Evolutionary conservation across 2,113 vertebrate genomes (phyloP), one percentile per base, ranked within the genome.

Genomic region (Etheostoma spectabile): DNA sequence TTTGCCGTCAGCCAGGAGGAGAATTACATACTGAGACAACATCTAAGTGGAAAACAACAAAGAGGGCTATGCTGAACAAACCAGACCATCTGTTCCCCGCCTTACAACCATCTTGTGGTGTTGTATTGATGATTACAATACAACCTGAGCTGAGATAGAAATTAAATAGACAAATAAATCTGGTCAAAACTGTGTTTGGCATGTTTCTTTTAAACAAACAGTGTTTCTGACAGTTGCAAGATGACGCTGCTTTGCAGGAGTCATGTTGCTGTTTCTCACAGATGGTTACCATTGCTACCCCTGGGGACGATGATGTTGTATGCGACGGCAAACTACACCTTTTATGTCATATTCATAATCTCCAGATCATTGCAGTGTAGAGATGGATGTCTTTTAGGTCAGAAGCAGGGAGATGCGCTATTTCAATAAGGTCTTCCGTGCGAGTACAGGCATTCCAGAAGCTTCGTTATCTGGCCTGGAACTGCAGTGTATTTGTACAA

Each of bases 31-130:
- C 55, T 62, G 33, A 74, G 67, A 83, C 51, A 77, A n/a, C 52
- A 77, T 83, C 51, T 66, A 81, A 83, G 74, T 33, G 30, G 48
- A 74, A 59, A 57, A 77, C 70, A 77, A 84, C 74, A 90, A 82
- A 80, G 61, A 64, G 35, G 57, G 45, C 55, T 27, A 45, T 64
- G 68, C 79, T 68, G 68, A 80, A 74, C 78, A 84, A 84, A 82
- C 55, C 52, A 53, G 30, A 55, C 64, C 89, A 90, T 85, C 75
- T 90, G 86, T 71, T 82, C 22, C 48, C n/a, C 16, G 15, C 49
- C 74, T 79, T 55, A 59, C 45, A 59, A 74, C 38, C 21, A 67
- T 72, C 35, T 42, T 55, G 63, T 49, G 63, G 49, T 70, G 49
- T 21, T 67, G 33, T 60, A 84, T 33, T 76, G 70, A 76, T 81